Base-by-base conservation (phyloP, 2,888 invertebrate species). In the Pyrochroa serraticornis region DNA sequence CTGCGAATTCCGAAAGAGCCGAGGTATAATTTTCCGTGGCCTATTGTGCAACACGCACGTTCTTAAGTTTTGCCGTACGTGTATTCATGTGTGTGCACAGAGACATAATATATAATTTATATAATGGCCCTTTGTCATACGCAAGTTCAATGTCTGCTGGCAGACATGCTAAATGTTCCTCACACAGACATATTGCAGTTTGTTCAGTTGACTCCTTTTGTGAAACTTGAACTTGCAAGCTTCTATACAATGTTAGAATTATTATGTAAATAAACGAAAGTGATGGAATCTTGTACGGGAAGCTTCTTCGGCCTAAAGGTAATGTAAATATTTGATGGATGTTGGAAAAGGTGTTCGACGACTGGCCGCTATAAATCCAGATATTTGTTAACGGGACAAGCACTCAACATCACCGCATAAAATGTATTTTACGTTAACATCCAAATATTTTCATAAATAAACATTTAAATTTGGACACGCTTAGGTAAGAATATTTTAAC, bases 101-200 rank as follows among this genome's bases (percentile, higher is more conserved):
- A 67, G 50, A 65, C 57, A 63, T 65, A 65, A 70, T 69, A 69
- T 67, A 65, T 70, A 68, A 70, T 71, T 69, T 70, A 71, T 71
- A 70, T 70, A 71, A 71, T 69, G 61, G 68, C 63, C 69, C 66
- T 68, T 71, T 71, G 71, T 70, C 67, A 66, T 64, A 68, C 45
- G 49, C 65, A 70, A 62, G 71, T 70, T 71, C 70, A 69, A 67
- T 62, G 71, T 60, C 71, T 69, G 62, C 62, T 64, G 39, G 64
- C 65, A 71, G 70, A 69, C 71, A 68, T 69, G 71, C 67, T 71
- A 71, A 71, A 71, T 70, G 69, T 67, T 68, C 49, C 60, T 64
- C 59, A 64, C 62, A 64, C 52, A 65, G 54, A 53, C 39, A 57
- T 64, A 65, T 65, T 63, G 64, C 65, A 62, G 62, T 65, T 61